Evolutionary conservation across 2,888 invertebrate species (phyloP).

Genomic region (Eledone cirrhosa): DNA sequence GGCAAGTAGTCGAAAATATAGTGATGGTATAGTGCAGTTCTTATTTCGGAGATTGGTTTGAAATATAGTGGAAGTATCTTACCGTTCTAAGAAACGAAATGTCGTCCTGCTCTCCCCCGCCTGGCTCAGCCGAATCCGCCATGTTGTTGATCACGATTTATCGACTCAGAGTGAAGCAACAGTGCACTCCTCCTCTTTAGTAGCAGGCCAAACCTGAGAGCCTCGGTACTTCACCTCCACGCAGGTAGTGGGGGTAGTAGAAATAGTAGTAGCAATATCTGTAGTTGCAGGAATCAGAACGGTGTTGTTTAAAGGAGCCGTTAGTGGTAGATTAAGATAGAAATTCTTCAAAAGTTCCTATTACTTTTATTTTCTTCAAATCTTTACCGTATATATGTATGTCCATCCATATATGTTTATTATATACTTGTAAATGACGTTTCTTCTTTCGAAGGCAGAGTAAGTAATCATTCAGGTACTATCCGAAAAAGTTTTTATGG

Average conservation of each 20-base stretch:
- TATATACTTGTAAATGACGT: too few relatives aligned
- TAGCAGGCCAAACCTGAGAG: conserved; percentile 1
- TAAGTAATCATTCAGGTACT: too few relatives aligned
- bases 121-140: conserved; percentile 69
- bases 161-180: conserved; percentile 17
- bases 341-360: neutral
- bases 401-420: too few relatives aligned
- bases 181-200: conserved; percentile 5
- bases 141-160: conserved; percentile 43
- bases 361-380: neutral
- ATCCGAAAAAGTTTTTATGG: too few relatives aligned
- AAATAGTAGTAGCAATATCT: too few relatives aligned
- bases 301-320: too few relatives aligned
- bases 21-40: neutral
- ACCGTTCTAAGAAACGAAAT: conserved; percentile 99
- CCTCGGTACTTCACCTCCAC: too few relatives aligned
- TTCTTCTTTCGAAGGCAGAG: too few relatives aligned
- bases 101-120: conserved; percentile 99
- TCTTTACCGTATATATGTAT: neutral
- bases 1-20: too few relatives aligned
- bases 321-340: too few relatives aligned
- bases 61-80: conserved; percentile 68
- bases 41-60: neutral
- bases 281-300: too few relatives aligned
- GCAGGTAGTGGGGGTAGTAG: too few relatives aligned